Evolutionary conservation across 1,140 invertebrate genomes (phyloP).

Genomic region (Polypedilum vanderplanki): DNA sequence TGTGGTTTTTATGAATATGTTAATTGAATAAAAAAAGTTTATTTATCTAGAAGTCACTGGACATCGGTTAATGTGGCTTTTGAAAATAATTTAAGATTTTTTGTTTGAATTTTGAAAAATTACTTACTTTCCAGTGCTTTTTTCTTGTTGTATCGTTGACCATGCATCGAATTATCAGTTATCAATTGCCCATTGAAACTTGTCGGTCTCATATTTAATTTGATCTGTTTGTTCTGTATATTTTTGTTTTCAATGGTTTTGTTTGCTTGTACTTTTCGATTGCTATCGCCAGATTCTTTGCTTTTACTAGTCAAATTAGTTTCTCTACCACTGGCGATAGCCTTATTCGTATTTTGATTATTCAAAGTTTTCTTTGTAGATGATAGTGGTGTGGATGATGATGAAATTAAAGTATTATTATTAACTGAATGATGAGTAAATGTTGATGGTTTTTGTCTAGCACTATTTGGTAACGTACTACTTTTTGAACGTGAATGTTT

Average conservation of each 20-base stretch:
- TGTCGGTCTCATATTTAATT: conserved; percentile 26
- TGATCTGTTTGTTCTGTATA: conserved; percentile 20
- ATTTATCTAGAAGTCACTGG: not conserved
- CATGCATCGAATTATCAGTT: conserved; percentile 21
- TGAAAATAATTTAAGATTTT: not conserved
- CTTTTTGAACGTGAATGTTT: conserved; percentile 48
- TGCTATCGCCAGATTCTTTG: not conserved
- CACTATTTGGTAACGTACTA: conserved; percentile 44
- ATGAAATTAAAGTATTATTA: conserved; percentile 36
- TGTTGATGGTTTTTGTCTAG: conserved; percentile 35
- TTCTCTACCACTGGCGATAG: conserved; percentile 27
- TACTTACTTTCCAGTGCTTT: conserved; percentile 28
- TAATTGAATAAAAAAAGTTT: no score
- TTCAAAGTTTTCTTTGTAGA: conserved; percentile 32
- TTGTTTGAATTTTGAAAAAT: conserved; percentile 24
- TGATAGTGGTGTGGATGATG: conserved; percentile 32
- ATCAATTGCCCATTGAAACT: conserved; percentile 26
- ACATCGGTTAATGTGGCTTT: not conserved
- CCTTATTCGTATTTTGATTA: conserved; percentile 31
- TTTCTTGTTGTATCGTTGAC: conserved; percentile 27
- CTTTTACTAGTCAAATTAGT: not conserved
- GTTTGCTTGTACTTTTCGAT: conserved; percentile 20
- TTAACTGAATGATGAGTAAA: conserved; percentile 25
- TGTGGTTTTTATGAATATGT: conserved; percentile 7
- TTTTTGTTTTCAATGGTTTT: conserved; percentile 28